A percentile compares a stretch with the other conserved stretches of the same genome.
phyloP scores from a whole-genome alignment of 2,797 vertebrate species.

The Hirundo rustica region DNA sequence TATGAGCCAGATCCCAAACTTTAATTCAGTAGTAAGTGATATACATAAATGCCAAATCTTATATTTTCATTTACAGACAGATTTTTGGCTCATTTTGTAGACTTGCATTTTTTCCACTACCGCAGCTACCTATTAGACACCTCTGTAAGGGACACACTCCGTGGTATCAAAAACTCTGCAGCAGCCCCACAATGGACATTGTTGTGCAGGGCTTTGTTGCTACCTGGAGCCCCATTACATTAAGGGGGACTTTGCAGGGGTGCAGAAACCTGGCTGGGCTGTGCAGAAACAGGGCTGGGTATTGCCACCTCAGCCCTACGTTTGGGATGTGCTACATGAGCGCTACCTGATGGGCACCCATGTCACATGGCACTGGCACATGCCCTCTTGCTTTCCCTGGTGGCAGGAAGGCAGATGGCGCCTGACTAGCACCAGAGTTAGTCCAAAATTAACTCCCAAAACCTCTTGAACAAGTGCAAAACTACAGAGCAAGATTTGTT shows the following conservation, averaged over 20 bases:
- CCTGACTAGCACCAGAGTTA: background rate
- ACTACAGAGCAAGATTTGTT: background rate
- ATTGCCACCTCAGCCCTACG: no score
- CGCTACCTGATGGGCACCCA: background rate
- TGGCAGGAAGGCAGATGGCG: background rate
- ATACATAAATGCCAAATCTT: background rate
- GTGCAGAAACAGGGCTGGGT: background rate
- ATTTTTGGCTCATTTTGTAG: background rate
- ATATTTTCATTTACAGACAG: background rate
- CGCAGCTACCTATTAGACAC: background rate
- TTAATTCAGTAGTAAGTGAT: background rate
- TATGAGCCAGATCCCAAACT: background rate
- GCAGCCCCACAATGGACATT: background rate
- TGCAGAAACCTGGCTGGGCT: background rate
- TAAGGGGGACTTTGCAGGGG: background rate
- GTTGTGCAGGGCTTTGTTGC: background rate
- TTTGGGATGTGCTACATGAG: background rate
- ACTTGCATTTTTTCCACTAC: background rate
- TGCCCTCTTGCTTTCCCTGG: background rate
- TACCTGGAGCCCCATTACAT: background rate
- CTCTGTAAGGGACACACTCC: background rate
- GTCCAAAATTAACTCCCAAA: background rate
- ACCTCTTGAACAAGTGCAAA: background rate
- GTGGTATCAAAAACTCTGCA: background rate
- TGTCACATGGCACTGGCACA: background rate